Base-by-base conservation (phyloP, 2,113 vertebrate species). In the Craseonycteris thonglongyai region DNA sequence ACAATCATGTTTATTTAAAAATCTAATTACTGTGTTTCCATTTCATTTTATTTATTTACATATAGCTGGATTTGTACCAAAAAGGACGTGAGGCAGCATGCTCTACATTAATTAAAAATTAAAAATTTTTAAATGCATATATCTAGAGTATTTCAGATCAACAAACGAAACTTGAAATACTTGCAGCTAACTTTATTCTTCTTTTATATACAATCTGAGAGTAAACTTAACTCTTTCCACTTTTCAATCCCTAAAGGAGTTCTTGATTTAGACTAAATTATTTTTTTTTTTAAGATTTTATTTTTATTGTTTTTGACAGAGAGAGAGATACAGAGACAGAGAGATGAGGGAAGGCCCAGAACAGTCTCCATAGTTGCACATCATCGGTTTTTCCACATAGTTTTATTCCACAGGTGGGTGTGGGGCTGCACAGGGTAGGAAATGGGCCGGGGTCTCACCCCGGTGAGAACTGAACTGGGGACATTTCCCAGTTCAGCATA, bases 1-100 rank as follows among this genome's bases (percentile, higher is more conserved):
- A n/a, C n/a, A n/a, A n/a, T n/a, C n/a, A n/a, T n/a, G n/a, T n/a
- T n/a, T n/a, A n/a, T n/a, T n/a, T n/a, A 49, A 75, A 96, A 85
- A 71, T 18, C n/a, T 76, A 95, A 92, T 90, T 90, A 91, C 38
- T 80, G 19, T 38, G 24, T 61, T 93, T 93, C 81, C 6, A n/a
- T 72, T 68, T 72, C 49, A 84, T 61, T 88, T 58, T 16, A 58
- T 51, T 93, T 30, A 88, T 84, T 88, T 63, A 47, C 26, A 30
- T 18, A 24, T n/a, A 90, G 28, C 38, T 71, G 14, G 14, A 92
- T 81, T 71, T 86, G 30, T 90, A 66, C n/a, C 66, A 72, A 59
- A 81, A 69, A 79, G 6, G 15, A 69, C 45, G n/a, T 40, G 56
- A 88, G 22, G 33, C 21, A 95, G 38, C 79, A 86, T 88, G 24